These are phyloP conservation scores for Chionomys nivalis DNA, from an alignment of 2,113 vertebrate genomes.

Conservation along the genomic window DNA sequence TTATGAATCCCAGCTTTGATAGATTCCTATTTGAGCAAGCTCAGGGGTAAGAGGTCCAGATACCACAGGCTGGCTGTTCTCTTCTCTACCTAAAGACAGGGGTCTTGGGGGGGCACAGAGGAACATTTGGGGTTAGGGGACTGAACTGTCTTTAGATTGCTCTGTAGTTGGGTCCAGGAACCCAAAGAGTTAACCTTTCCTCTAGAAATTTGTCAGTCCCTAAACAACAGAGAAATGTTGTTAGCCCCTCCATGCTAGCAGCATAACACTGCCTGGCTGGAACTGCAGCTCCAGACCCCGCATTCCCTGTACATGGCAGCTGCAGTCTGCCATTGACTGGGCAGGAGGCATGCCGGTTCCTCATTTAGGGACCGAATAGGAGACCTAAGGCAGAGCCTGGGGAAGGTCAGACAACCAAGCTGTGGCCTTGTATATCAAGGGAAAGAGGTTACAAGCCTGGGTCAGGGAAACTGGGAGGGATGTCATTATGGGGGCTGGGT, in stretches of 20 bases:
- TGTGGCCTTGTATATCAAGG: not conserved
- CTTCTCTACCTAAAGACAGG: not conserved
- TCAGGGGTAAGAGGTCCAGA: not conserved
- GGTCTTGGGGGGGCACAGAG: not conserved
- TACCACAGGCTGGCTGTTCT: not conserved
- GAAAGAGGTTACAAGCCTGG: not conserved
- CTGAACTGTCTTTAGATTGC: not conserved
- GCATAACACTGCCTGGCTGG: slow-evolving; percentile 8
- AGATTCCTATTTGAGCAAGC: slow-evolving; percentile 77
- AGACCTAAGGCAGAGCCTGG: not conserved
- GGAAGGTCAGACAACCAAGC: not conserved
- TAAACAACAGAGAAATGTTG: slow-evolving; percentile 29
- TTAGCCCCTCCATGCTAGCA: slow-evolving; percentile 45
- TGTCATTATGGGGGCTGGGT: accelerated
- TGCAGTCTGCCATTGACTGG: not conserved
- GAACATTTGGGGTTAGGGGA: not conserved
- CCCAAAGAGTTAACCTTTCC: slow-evolving; percentile 62
- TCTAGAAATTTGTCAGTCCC: slow-evolving; percentile 45
- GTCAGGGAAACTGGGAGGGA: not conserved
- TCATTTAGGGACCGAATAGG: not conserved
- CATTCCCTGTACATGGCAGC: not conserved
- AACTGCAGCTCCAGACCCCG: not conserved
- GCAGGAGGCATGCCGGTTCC: not conserved
- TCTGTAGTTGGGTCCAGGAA: not conserved
- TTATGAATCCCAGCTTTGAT: slow-evolving; percentile 82